Conservation (phyloP, 2,888 invertebrate genomes). For the Perdita meconis region DNA sequence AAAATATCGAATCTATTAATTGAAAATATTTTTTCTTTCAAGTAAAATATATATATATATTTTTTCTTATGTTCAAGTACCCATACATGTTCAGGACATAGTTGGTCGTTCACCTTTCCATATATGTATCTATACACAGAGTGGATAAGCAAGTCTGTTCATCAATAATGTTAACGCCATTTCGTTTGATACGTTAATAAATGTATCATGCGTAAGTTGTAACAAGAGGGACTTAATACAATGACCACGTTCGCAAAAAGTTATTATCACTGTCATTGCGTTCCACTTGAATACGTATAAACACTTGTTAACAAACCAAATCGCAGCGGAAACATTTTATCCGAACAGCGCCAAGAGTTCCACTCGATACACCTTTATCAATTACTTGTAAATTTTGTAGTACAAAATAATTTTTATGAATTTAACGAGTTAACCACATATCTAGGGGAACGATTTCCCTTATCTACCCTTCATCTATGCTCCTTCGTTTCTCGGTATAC, state of each 20-base stretch:
- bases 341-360: not conserved
- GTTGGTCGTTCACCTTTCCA: slow-evolving; percentile 21
- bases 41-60: no score
- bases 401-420: slow-evolving; percentile 63
- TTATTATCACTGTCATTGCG: no score
- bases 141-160: not conserved
- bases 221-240: not conserved
- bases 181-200: not conserved
- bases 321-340: not conserved
- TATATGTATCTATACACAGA: not conserved
- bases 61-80: slow-evolving; percentile 28
- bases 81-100: slow-evolving; percentile 21
- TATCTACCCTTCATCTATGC: slow-evolving; percentile 33
- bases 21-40: not conserved
- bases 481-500: slow-evolving; percentile 38
- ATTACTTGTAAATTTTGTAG: slow-evolving; percentile 60
- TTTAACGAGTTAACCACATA: slow-evolving; percentile 42
- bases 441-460: not conserved
- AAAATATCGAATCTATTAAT: slow-evolving; percentile 18
- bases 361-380: slow-evolving; percentile 15
- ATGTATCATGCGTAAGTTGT: not conserved
- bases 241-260: no score
- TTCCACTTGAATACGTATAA: no score
- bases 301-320: not conserved
- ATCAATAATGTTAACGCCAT: not conserved